These are phyloP conservation scores for Falco cherrug DNA, from an alignment of 2,797 vertebrate species.

Conservation along the genomic window DNA sequence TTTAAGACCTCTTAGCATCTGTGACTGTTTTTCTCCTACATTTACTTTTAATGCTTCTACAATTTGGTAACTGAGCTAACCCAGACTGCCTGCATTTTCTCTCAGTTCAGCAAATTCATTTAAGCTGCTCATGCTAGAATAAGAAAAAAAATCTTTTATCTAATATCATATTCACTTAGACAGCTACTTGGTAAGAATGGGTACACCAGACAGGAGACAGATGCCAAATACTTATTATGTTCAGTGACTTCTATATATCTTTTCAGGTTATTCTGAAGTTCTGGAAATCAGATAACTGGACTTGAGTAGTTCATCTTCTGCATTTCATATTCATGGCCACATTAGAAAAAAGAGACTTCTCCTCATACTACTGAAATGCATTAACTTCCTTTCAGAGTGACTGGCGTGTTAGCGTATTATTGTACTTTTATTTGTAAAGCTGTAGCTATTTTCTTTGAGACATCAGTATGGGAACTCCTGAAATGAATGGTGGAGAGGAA, in stretches of 20 bases:
- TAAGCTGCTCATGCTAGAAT: not conserved
- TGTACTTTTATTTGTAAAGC: not conserved
- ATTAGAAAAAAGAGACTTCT: not conserved
- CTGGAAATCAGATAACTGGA: not conserved
- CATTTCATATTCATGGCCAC: not conserved
- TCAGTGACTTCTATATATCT: not conserved
- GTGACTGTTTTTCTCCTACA: not conserved
- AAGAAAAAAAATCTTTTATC: not conserved
- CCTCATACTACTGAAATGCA: not conserved
- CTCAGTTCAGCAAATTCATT: not conserved
- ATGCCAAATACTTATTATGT: not conserved
- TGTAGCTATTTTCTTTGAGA: not conserved
- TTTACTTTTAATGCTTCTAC: constrained; percentile 15
- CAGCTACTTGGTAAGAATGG: not conserved
- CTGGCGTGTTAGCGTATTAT: not conserved
- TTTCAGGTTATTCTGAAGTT: not conserved
- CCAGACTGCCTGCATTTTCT: not conserved
- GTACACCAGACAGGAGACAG: not conserved
- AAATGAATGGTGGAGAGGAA: not conserved
- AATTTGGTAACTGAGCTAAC: not conserved
- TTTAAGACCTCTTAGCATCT: constrained; percentile 26
- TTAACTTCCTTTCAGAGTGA: not conserved
- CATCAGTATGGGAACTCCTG: not conserved
- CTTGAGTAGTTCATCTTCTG: not conserved
- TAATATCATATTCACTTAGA: not conserved